These are phyloP conservation scores for Drosophila recens DNA, from an alignment of 2,888 invertebrate species.

Conservation along the genomic window DNA sequence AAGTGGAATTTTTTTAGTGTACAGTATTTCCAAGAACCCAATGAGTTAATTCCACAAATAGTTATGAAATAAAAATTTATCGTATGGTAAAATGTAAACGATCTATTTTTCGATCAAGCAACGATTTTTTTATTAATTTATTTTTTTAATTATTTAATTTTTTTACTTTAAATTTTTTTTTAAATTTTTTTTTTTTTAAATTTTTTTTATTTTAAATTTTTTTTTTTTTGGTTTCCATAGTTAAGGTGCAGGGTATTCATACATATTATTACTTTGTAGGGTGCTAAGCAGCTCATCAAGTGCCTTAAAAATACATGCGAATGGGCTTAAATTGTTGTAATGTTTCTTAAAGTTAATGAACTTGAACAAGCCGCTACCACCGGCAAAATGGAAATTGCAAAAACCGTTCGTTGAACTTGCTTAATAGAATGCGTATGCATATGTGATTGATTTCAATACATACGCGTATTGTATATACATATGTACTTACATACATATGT, in stretches of 20 bases:
- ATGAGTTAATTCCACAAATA: neutral
- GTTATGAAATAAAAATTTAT: neutral
- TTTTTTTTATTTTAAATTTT: neutral
- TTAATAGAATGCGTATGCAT: constrained; percentile 48
- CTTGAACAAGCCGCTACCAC: constrained; percentile 52
- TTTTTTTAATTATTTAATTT: too few species aligned
- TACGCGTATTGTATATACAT: constrained; percentile 13
- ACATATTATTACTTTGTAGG: neutral
- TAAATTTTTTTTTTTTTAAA: too few species aligned
- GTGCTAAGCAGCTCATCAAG: constrained; percentile 13
- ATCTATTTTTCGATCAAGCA: neutral
- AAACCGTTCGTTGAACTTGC: constrained; percentile 64
- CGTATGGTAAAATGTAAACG: neutral
- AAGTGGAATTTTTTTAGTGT: neutral
- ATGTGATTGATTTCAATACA: constrained; percentile 25
- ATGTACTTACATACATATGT: constrained; percentile 6
- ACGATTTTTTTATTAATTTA: neutral
- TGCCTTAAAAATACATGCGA: constrained; percentile 4
- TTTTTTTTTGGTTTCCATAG: neutral
- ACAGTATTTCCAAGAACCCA: neutral
- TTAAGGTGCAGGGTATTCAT: constrained; percentile 7
- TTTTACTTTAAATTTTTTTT: neutral
- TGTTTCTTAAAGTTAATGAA: constrained; percentile 55
- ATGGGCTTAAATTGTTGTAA: constrained; percentile 20
- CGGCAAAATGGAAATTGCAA: constrained; percentile 56